Conservation (phyloP, 2,888 invertebrate genomes). For the Drosophila emarginata region DNA sequence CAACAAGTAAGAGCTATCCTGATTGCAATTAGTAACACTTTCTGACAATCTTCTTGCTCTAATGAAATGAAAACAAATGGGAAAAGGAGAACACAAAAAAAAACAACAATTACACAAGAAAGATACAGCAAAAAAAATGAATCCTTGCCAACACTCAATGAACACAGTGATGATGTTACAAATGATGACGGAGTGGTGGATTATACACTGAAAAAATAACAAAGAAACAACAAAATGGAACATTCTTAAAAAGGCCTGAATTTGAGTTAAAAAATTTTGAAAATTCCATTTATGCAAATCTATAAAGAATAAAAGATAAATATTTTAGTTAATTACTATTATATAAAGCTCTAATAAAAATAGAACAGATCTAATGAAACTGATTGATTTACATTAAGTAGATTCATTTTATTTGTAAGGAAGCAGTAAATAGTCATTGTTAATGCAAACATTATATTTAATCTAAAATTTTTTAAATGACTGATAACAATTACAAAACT, state of each 20-base stretch:
- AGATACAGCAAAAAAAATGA: slow-evolving; percentile 19
- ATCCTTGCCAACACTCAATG: slow-evolving; percentile 38
- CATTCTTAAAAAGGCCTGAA: not conserved
- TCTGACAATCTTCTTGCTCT: slow-evolving; percentile 66
- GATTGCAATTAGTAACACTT: slow-evolving; percentile 76
- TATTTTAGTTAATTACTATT: no score
- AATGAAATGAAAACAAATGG: slow-evolving; percentile 72
- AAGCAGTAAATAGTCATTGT: no score
- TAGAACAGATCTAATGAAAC: no score
- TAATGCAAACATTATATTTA: no score
- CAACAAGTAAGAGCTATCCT: slow-evolving; percentile 73
- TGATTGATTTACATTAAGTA: no score
- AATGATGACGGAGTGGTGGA: not conserved
- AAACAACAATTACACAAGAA: not conserved
- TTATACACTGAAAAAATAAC: not conserved
- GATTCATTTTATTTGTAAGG: no score
- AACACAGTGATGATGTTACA: slow-evolving; percentile 18
- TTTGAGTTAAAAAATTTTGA: no score
- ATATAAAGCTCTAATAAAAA: no score
- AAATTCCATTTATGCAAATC: no score
- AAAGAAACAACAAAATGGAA: not conserved
- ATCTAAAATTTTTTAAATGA: no score
- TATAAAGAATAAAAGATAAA: no score
- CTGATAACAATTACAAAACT: no score
- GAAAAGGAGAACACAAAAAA: slow-evolving; percentile 20